Evolutionary conservation across 1,140 invertebrate genomes (phyloP), one percentile per base, ranked within the genome.

Genomic region (Bombus affinis): DNA sequence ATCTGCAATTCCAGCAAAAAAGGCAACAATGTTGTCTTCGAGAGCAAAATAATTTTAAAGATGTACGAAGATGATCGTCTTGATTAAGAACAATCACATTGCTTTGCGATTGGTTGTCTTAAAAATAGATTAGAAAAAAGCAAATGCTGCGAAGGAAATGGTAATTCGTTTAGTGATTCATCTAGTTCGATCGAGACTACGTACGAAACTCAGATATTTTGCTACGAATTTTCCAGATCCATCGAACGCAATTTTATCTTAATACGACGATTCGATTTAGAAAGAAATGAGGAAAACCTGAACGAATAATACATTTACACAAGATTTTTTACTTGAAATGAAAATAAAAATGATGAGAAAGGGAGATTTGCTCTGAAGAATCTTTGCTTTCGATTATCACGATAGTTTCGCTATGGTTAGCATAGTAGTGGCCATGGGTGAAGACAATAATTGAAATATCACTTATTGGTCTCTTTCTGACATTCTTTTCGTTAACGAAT

Each of bases 401-500:
- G 35, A 37, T 59, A 75, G 47, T 32, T 2, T 32, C n/a, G 8
- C 10, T 53, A 53, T 22, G 13, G 59, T 28, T 62, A n/a, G 18
- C 57, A 42, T 65, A 42, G n/a, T 62, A 53, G 6, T 53, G 47
- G 47, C 37, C 13, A n/a, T 32, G 2, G 57, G 10, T 15, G 35
- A 59, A 15, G 22, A 71, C 25, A 25, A 28, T n/a, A 74, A 74
- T 35, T 28, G 35, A 65, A 12, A 42, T 62, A 62, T 47, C 42
- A 72, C 53, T 72, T 62, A 62, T 65, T 59, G 65, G 37, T 78
- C 65, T 59, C 65, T 79, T 57, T 71, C 42, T 37, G 42, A 28
- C 53, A 72, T 42, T 53, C 15, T 32, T 70, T 65, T 66, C 42
- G 32, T 77, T 42, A 72, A 73, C 59, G 28, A 81, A 73, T 85